Evolutionary conservation across 2,797 vertebrate species (phyloP).

Genomic region (Sciaenops ocellatus): DNA sequence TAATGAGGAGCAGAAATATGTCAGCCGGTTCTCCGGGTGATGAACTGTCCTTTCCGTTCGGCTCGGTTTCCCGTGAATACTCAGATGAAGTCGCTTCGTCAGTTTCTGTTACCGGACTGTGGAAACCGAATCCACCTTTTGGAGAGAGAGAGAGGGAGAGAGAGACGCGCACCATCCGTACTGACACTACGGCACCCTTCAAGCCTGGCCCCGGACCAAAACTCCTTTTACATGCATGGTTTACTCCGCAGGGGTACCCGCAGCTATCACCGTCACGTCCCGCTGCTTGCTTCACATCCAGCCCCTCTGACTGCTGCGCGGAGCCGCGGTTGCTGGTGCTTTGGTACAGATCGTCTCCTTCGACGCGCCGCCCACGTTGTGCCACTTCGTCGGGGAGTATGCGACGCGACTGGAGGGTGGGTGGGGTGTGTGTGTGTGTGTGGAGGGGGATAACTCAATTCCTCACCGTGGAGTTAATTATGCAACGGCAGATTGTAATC

Average conservation of each 20-base stretch:
- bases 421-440: too few species aligned
- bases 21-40: slow-evolving; percentile 37
- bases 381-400: slow-evolving; percentile 40
- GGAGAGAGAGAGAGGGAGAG: slow-evolving; percentile 15
- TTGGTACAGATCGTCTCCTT: slow-evolving; percentile 29
- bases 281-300: slow-evolving; percentile 16
- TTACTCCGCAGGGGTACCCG: slow-evolving; percentile 13
- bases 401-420: slow-evolving; percentile 21
- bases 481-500: slow-evolving; percentile 45
- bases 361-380: slow-evolving; percentile 77
- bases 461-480: slow-evolving; percentile 52
- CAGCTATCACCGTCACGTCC: slow-evolving; percentile 11
- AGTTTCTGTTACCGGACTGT: slow-evolving; percentile 29
- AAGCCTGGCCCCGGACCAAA: background rate
- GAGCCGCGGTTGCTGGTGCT: background rate
- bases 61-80: slow-evolving; percentile 4
- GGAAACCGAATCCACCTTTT: slow-evolving; percentile 37
- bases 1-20: background rate
- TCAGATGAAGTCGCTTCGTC: slow-evolving; percentile 28
- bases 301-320: slow-evolving; percentile 31
- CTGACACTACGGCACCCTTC: background rate
- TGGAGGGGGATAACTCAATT: slow-evolving; percentile 19
- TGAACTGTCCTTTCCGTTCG: slow-evolving; percentile 4
- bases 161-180: slow-evolving; percentile 41
- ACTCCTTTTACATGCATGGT: slow-evolving; percentile 13